A percentile compares a stretch with the other conserved stretches of the same genome.
Evolutionary conservation across 2,888 invertebrate genomes (phyloP).

Genomic region (Molanna angustata): DNA sequence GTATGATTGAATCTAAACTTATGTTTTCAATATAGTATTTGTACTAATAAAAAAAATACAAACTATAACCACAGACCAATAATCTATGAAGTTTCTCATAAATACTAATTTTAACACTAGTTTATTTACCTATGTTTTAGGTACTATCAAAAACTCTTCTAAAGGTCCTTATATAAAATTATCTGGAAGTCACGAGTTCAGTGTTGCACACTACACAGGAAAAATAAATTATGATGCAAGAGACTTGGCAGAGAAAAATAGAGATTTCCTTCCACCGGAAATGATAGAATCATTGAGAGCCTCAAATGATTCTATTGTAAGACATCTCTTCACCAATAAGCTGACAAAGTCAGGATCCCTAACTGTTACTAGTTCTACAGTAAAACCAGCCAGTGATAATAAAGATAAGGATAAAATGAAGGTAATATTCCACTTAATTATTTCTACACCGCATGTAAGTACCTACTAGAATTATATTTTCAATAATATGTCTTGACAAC

Average conservation of each 20-base stretch:
- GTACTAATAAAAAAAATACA: no score
- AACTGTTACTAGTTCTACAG: constrained; percentile 42
- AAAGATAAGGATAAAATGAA: constrained; percentile 45
- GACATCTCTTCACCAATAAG: constrained; percentile 78
- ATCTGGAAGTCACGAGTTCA: constrained; percentile 67
- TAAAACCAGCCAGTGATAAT: constrained; percentile 44
- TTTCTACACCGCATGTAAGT: no score
- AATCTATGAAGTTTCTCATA: no score
- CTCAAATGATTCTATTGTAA: constrained; percentile 67
- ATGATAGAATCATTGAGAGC: constrained; percentile 82
- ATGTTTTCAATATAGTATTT: no score
- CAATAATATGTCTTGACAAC: no score
- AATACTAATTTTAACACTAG: no score
- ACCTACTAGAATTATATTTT: no score
- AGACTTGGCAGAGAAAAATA: constrained; percentile 85
- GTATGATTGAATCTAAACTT: no score
- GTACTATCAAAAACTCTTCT: constrained; percentile 53
- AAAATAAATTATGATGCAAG: constrained; percentile 80
- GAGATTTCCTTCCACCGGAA: constrained; percentile 87
- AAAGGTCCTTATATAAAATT: constrained; percentile 57
- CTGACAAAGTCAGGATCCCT: constrained; percentile 84
- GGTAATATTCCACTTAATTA: no score
- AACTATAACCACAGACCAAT: no score
- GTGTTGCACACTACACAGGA: constrained; percentile 88
- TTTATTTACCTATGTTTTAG: no score